A percentile compares a stretch with the other conserved stretches of the same genome.
phyloP scores from a whole-genome alignment of 2,888 invertebrate genomes.

The Tetragnatha montana region DNA sequence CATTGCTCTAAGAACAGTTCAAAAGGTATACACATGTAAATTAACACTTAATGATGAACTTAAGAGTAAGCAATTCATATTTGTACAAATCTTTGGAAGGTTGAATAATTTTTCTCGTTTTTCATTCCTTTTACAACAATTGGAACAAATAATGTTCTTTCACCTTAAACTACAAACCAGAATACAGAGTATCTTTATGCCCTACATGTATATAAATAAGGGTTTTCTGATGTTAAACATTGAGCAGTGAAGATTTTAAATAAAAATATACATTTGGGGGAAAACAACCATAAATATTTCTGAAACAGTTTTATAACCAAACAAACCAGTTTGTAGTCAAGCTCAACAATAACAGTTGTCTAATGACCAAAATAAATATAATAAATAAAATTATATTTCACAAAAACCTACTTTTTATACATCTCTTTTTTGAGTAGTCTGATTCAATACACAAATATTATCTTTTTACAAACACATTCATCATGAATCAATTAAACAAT shows the following conservation, averaged over 20 bases:
- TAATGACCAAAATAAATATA: conserved; percentile 39
- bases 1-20: conserved; percentile 39
- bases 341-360: conserved; percentile 36
- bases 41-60: conserved; percentile 36
- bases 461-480: conserved; percentile 8
- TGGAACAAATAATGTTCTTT: conserved; percentile 8
- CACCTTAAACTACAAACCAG: conserved; percentile 16
- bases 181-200: conserved; percentile 41
- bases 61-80: conserved; percentile 27
- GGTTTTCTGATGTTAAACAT: conserved; percentile 45
- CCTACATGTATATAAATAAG: conserved; percentile 45
- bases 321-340: conserved; percentile 37
- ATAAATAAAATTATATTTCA: conserved; percentile 38
- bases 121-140: conserved; percentile 34
- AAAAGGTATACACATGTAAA: conserved; percentile 30
- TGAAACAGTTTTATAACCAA: conserved; percentile 5
- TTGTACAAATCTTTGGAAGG: conserved; percentile 60
- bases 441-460: not conserved
- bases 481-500: conserved; percentile 13
- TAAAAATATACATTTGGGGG: conserved; percentile 44
- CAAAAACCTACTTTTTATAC: not conserved
- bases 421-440: not conserved
- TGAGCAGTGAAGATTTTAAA: conserved; percentile 50
- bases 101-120: conserved; percentile 33
- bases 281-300: conserved; percentile 45